Base-by-base conservation (phyloP, 2,797 vertebrate species). In the Urosaurus nigricauda region DNA sequence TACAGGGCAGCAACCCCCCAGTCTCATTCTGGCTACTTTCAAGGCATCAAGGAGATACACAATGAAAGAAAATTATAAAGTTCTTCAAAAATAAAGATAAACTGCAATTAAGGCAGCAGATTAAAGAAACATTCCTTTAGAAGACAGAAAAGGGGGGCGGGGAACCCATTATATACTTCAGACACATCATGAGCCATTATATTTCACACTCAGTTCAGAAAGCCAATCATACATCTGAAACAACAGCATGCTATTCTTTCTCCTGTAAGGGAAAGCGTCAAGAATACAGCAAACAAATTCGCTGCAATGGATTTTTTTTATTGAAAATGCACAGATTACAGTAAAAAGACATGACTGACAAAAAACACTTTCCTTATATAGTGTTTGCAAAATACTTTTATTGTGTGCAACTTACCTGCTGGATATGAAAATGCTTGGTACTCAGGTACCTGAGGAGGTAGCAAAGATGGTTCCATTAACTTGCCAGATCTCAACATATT, bases 401-500 rank as follows among this genome's bases (percentile, higher is more conserved):
- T 90, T 95, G 0, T 94, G 89, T 89, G 91, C 87, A 88, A 96
- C 97, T 95, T 98, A 99, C 98, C 98, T 98, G 97, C 97, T 60
- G 97, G 97, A 70, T 99, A 98, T 68, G 98, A 98, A 89, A 98
- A 96, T 88, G 98, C 97, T 82, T 97, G 97, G 90, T 98, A 97
- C 93, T 99, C 98, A 1, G 98, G 96, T 94, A 97, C 97, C 96
- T 97, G 97, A 40, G 98, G 96, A 0, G 97, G 96, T 89, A 97
- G 93, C 70, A 95, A 89, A 0, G 96, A 88, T 35, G 94, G 84
- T 92, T 97, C 97, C 0, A 94, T 93, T 87, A 97, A 95, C 87
- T 97, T 98, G 81, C 97, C 97, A 84, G 97, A 98, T 96, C 98
- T 97, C 92, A 99, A 96, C 95, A 96, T 97, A 89, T 97, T 97